Percentiles rank a stretch among this genome's conserved stretches.
Evolutionary conservation across 2,113 vertebrate species (phyloP).

Genomic region (Aleadryas rufinucha): DNA sequence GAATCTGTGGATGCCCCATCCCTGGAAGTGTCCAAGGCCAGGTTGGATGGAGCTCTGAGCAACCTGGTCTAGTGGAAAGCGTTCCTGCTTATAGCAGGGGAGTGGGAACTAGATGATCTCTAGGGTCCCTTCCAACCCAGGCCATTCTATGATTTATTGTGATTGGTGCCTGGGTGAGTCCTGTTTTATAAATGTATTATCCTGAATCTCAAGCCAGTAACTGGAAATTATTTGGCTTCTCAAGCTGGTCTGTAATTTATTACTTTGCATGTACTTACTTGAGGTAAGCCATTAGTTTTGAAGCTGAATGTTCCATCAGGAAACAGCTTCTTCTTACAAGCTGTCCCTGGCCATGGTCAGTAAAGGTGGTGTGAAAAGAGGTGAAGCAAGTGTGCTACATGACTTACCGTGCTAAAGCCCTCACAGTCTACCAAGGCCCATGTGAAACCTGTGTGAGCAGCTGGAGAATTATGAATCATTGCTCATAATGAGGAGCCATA

Average conservation of each 20-base stretch:
- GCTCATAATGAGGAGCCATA: not conserved
- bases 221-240: not conserved
- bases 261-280: not conserved
- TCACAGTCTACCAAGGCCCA: not conserved
- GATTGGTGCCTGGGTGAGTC: not conserved
- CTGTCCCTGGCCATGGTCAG: not conserved
- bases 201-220: not conserved
- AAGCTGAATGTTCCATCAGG: not conserved
- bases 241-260: not conserved
- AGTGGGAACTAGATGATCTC: not conserved
- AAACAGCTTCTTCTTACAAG: not conserved
- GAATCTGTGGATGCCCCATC: not conserved
- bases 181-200: not conserved
- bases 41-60: not conserved
- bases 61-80: not conserved
- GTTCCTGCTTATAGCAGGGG: not conserved
- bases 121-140: not conserved
- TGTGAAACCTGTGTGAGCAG: not conserved
- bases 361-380: not conserved
- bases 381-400: not conserved
- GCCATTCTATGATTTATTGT: not conserved
- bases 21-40: not conserved
- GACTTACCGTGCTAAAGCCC: not conserved
- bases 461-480: slow-evolving; percentile 16
- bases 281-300: not conserved